These are phyloP conservation scores for Hyles lineata DNA, from an alignment of 2,888 invertebrate genomes.

Conservation along the genomic window DNA sequence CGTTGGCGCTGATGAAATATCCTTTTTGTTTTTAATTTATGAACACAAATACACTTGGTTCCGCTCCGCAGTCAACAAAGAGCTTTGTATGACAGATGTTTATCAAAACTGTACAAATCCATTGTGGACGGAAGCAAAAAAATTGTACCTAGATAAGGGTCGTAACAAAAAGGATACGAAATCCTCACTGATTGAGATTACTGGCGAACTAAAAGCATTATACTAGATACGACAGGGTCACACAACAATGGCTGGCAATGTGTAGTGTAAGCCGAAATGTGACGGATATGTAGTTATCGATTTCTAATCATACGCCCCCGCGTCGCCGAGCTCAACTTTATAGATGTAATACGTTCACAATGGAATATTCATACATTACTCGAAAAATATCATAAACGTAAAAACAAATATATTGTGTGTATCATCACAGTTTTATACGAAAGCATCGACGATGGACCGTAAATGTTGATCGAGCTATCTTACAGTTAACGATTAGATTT, in stretches of 20 bases:
- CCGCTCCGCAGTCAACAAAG: slow-evolving; percentile 42
- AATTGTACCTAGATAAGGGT: slow-evolving; percentile 54
- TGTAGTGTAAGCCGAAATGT: slow-evolving; percentile 65
- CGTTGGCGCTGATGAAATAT: slow-evolving; percentile 10
- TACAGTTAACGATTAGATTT: background rate
- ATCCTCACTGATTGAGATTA: slow-evolving; percentile 78
- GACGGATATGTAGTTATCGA: slow-evolving; percentile 74
- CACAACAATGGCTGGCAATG: slow-evolving; percentile 69
- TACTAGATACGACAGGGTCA: slow-evolving; percentile 67
- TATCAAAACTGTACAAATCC: slow-evolving; percentile 49
- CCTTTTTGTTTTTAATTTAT: slow-evolving; percentile 27
- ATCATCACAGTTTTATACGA: slow-evolving; percentile 16
- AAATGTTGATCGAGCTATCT: background rate
- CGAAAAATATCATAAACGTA: slow-evolving; percentile 9
- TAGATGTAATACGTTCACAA: slow-evolving; percentile 16
- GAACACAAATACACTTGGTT: slow-evolving; percentile 34
- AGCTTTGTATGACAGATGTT: slow-evolving; percentile 50
- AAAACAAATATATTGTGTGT: slow-evolving; percentile 18
- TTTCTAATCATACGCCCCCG: slow-evolving; percentile 79
- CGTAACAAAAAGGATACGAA: slow-evolving; percentile 58
- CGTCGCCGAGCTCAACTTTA: slow-evolving; percentile 37
- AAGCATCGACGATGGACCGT: slow-evolving; percentile 7
- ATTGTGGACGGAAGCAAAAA: slow-evolving; percentile 54
- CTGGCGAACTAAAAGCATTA: slow-evolving; percentile 65
- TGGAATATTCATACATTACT: slow-evolving; percentile 17